Evolutionary conservation across 2,797 vertebrate species (phyloP).

Genomic region (Gymnothorax javanicus): DNA sequence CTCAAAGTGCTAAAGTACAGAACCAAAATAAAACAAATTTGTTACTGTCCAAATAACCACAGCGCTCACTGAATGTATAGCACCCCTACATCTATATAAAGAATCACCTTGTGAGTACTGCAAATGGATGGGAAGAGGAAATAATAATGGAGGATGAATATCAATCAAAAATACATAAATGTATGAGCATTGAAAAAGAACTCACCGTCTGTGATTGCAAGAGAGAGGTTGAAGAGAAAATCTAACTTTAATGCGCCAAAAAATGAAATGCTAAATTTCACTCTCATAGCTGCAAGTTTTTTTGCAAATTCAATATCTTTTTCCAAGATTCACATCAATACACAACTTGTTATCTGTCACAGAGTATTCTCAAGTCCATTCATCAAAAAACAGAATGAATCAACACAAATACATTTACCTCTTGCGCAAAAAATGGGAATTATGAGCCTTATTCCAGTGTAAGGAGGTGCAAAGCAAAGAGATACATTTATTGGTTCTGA

Average conservation of each 20-base stretch:
- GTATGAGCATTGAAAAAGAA: background rate
- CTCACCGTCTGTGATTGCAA: background rate
- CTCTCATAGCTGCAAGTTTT: background rate
- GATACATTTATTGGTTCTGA: background rate
- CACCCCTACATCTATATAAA: constrained; percentile 17
- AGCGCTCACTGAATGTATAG: background rate
- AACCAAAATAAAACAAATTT: no score
- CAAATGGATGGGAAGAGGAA: constrained; percentile 1
- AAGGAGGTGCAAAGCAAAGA: background rate
- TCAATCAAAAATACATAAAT: background rate
- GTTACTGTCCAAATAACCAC: no score
- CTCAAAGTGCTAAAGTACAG: no score
- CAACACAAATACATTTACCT: background rate
- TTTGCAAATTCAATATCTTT: background rate
- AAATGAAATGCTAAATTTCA: background rate
- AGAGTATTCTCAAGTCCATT: background rate
- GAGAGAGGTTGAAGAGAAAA: background rate
- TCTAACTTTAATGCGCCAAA: background rate
- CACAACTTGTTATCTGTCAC: background rate
- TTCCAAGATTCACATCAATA: background rate
- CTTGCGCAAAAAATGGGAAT: background rate
- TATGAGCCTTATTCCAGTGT: background rate
- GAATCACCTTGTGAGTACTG: background rate
- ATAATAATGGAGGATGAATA: background rate
- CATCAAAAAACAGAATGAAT: background rate